A percentile compares a stretch with the other conserved stretches of the same genome.
These are phyloP conservation scores for Eucera pruinosa DNA, from an alignment of 2,888 invertebrate species.

Conservation along the genomic window DNA sequence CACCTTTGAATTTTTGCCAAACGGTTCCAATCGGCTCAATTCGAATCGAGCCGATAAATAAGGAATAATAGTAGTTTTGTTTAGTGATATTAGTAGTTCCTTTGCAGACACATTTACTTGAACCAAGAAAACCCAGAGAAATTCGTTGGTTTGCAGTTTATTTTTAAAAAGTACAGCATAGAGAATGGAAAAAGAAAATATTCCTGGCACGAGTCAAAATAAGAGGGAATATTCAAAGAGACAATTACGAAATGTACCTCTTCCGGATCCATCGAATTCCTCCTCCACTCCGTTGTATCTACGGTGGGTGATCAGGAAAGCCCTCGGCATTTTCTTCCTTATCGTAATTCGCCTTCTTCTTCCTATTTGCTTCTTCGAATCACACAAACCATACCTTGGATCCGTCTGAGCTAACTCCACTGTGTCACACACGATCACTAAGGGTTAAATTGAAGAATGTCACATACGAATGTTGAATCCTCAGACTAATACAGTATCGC, in stretches of 20 bases:
- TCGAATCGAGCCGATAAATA: neutral
- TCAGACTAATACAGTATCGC: neutral
- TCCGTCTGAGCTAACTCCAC: conserved; percentile 29
- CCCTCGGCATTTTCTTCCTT: conserved; percentile 86
- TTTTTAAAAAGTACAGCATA: conserved; percentile 21
- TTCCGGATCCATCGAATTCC: conserved; percentile 76
- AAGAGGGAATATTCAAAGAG: neutral
- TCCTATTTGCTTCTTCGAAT: conserved; percentile 17
- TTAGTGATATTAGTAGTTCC: no score
- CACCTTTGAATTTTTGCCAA: neutral
- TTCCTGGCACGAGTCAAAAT: conserved; percentile 18
- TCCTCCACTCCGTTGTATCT: conserved; percentile 85
- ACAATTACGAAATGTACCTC: conserved; percentile 71
- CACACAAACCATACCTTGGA: conserved; percentile 51
- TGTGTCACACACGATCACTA: conserved; percentile 55
- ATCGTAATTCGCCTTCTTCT: conserved; percentile 23
- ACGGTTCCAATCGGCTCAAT: no score
- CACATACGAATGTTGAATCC: neutral
- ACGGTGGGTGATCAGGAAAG: conserved; percentile 88
- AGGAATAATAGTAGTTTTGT: no score
- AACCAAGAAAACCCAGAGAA: neutral
- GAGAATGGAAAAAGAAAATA: neutral
- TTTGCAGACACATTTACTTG: no score
- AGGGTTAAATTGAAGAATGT: neutral
- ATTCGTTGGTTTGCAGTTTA: no score